Percentiles rank a stretch among this genome's conserved stretches.
Evolutionary conservation across 2,888 invertebrate genomes (phyloP).

Genomic region (Stegophylla sp.): DNA sequence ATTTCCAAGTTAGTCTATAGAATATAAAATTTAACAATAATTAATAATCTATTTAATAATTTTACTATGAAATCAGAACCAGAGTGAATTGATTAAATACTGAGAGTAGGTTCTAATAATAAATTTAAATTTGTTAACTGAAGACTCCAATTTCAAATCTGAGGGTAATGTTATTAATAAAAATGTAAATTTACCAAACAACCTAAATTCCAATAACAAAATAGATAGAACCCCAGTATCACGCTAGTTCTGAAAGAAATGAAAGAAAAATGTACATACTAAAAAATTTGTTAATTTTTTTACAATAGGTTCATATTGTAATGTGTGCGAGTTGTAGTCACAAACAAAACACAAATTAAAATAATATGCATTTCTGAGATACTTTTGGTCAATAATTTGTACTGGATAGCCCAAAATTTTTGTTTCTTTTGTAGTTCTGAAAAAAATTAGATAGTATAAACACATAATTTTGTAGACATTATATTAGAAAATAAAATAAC

Average conservation of each 20-base stretch:
- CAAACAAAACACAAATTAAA: conserved; percentile 96
- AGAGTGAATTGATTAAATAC: conserved; percentile 10
- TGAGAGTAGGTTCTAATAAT: background rate
- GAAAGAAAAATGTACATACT: conserved; percentile 66
- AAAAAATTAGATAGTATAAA: conserved; percentile 61
- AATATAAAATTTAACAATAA: background rate
- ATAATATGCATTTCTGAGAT: conserved; percentile 90
- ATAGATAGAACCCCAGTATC: conserved; percentile 42
- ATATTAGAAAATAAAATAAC: conserved; percentile 4
- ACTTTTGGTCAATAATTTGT: conserved; percentile 84
- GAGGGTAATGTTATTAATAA: background rate
- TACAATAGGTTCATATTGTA: conserved; percentile 92
- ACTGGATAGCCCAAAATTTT: conserved; percentile 94
- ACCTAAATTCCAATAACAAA: background rate
- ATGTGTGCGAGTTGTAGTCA: conserved; percentile 85
- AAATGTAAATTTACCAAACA: background rate
- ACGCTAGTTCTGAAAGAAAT: background rate
- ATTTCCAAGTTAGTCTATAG: conserved; percentile 80
- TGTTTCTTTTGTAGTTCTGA: conserved; percentile 77
- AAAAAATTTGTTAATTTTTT: conserved; percentile 92
- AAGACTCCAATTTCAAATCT: background rate
- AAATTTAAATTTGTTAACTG: too few relatives aligned
- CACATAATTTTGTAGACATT: background rate
- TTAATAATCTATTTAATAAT: background rate
- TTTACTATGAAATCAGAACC: background rate